Evolutionary conservation across 30 jellyfish, hydroid and myxozoan species (phyloP), one percentile per base, ranked within the genome.

Genomic region (Nemopilema nomurai): DNA sequence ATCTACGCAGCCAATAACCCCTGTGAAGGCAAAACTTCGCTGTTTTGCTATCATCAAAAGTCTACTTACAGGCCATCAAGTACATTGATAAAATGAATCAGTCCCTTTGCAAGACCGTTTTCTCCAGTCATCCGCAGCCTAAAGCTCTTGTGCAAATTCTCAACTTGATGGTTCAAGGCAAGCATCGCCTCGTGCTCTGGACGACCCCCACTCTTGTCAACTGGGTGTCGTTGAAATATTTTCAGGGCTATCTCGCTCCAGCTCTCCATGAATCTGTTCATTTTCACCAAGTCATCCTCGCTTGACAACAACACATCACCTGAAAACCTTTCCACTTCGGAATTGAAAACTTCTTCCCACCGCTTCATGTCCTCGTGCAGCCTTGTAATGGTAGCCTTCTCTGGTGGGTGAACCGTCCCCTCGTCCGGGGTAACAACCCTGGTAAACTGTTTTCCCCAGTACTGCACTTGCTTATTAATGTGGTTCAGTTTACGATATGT

Each of bases 81-180:
- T 7, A 79, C 94, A 66, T 94, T 85, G 85, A 84, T 74, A 24
- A 94, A 83, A 73, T 89, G 91, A 63, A 89, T 89, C 23, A 89
- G 30, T n/a, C 90, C 88, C 52, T 84, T 84, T 30, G 97, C 97
- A 4, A 89, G 71, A 0, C 99, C 99, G 76, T 94, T 94, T 85
- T 94, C 99, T 22, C 99, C 99, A 62, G 93, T 85, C 99, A 94
- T 94, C 29, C 99, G 91, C 22, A 71, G 28, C 64, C 81, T 87
- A 77, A 89, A 79, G 19, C 86, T 63, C 1, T 70, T 80, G 66
- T 94, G 99, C 72, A 94, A 76, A 31, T 62, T 84, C 18, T 85
- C 96, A 53, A 94, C 93, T 17, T 88, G 84, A 18, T 69, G 68
- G 51, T 94, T 94, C 87, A 94, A 63, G 7, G 63, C 62, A 18